Evolutionary conservation across 2,888 invertebrate genomes (phyloP).

Genomic region (Lamellibrachia columna): DNA sequence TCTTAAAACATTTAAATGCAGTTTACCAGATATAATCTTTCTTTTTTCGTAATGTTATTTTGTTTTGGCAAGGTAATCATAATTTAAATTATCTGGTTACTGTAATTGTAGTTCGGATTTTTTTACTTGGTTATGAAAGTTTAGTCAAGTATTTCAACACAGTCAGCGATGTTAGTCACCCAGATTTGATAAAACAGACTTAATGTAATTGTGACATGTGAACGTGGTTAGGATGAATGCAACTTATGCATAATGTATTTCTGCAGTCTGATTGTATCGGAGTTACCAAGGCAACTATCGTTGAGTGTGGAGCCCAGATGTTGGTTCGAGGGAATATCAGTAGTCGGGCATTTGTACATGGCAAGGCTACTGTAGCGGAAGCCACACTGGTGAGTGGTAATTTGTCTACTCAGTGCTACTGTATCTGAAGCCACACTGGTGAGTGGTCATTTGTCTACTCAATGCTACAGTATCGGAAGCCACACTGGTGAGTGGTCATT

Average conservation of each 20-base stretch:
- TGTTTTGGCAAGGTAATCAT: too few species aligned
- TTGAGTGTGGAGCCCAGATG: constrained; percentile 75
- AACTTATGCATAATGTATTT: not conserved
- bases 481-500: not conserved
- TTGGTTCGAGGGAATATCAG: constrained; percentile 78
- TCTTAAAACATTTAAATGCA: too few species aligned
- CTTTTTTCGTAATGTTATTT: too few species aligned
- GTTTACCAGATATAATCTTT: too few species aligned
- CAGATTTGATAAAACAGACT: too few species aligned
- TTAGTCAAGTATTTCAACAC: too few species aligned
- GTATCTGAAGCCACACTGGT: not conserved
- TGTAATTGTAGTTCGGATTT: too few species aligned
- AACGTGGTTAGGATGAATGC: not conserved
- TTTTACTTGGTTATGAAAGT: too few species aligned
- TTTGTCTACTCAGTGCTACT: not conserved
- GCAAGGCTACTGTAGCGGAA: constrained; percentile 78
- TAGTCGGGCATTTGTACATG: constrained; percentile 81
- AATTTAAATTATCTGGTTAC: too few species aligned
- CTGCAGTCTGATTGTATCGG: not conserved
- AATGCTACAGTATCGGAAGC: not conserved
- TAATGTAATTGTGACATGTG: not conserved
- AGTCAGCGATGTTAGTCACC: too few species aligned
- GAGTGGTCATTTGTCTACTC: too few species aligned
- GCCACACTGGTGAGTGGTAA: constrained; percentile 68
- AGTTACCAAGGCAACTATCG: not conserved